Conservation (phyloP, 2,113 vertebrate species). For the Falco punctatus region DNA sequence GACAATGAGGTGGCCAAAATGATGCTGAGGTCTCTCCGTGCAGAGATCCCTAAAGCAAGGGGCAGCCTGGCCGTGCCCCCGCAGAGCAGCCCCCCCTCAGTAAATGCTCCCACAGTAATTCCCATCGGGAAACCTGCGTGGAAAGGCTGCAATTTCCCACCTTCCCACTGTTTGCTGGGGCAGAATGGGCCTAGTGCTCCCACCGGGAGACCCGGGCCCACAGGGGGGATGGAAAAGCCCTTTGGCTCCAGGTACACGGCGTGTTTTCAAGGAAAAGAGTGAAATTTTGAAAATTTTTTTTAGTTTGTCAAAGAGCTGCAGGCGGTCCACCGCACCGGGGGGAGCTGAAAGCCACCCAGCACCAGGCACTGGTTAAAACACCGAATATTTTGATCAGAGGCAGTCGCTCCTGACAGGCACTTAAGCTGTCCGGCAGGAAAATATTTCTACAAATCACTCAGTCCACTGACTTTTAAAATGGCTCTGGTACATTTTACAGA, state of each 20-base stretch:
- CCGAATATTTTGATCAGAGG: not conserved
- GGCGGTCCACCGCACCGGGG: rapidly evolving
- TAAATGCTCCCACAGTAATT: rapidly evolving
- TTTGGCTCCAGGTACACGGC: not conserved
- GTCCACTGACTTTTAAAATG: not conserved
- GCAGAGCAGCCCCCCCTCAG: not conserved
- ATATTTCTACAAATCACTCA: not conserved
- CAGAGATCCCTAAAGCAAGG: not conserved
- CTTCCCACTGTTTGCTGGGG: not conserved
- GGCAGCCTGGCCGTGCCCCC: not conserved
- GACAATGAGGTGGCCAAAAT: not conserved
- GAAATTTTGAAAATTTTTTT: not conserved
- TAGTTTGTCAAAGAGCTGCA: not conserved
- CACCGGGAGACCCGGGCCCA: not conserved
- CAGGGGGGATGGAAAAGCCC: not conserved
- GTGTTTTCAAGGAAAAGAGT: not conserved
- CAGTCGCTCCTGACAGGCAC: not conserved
- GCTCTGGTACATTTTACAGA: not conserved
- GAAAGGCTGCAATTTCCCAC: too few species aligned
- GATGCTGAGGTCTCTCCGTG: rapidly evolving
- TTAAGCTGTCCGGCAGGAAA: not conserved
- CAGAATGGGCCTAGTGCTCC: not conserved
- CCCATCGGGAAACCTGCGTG: rapidly evolving
- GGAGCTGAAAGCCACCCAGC: not conserved
- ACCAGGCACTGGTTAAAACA: not conserved